Evolutionary conservation across 2,113 vertebrate genomes (phyloP).

Genomic region (Actenoides lindsayi): DNA sequence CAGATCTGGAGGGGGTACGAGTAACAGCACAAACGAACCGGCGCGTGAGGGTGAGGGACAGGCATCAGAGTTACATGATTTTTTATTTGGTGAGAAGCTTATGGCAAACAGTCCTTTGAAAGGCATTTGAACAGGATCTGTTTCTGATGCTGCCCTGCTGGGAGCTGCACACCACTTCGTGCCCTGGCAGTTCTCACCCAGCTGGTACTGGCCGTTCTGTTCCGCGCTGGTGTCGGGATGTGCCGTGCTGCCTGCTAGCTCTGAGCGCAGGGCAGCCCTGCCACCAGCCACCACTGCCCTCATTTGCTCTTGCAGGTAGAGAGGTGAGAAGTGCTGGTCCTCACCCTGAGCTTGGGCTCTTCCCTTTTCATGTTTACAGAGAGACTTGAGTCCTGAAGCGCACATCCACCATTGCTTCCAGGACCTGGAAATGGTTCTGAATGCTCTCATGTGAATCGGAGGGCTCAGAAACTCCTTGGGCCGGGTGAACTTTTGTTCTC

Average conservation of each 20-base stretch:
- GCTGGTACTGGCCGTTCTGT: neutral
- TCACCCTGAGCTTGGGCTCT: neutral
- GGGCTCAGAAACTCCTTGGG: neutral
- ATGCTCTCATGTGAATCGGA: neutral
- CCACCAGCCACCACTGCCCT: no score
- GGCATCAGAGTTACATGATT: neutral
- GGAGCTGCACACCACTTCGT: neutral
- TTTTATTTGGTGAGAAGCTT: neutral
- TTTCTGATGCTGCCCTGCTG: neutral
- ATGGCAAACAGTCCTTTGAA: neutral
- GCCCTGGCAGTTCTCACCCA: neutral
- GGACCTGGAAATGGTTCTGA: neutral
- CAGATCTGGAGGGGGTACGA: neutral
- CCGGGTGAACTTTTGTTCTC: neutral
- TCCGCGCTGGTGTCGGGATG: neutral
- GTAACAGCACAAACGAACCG: neutral
- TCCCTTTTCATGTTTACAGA: neutral
- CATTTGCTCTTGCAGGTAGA: neutral
- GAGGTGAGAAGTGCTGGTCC: neutral
- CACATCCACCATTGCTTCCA: neutral
- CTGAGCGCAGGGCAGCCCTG: neutral
- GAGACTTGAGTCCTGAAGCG: neutral
- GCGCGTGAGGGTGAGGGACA: rapidly evolving
- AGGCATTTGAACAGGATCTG: neutral
- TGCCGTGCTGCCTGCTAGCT: neutral